Conservation (phyloP, 1,140 invertebrate genomes). For the Ladona fulva region DNA sequence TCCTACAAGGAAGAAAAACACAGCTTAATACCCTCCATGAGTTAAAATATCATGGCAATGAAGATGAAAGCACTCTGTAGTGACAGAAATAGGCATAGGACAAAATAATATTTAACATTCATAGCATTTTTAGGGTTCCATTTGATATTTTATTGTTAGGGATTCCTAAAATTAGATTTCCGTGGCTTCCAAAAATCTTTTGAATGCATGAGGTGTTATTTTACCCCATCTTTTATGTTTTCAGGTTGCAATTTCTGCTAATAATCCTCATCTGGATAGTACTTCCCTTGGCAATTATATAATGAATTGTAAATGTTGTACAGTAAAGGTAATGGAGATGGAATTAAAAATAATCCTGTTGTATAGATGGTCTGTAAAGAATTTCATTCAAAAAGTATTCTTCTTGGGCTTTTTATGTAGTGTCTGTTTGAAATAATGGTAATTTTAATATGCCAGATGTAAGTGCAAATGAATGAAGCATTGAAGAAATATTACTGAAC, state of each 20-base stretch:
- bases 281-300: background rate
- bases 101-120: background rate
- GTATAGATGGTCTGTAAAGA: slow-evolving; percentile 6
- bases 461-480: background rate
- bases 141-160: slow-evolving; percentile 3
- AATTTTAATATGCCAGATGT: background rate
- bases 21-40: too few relatives aligned
- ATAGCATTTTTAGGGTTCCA: background rate
- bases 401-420: slow-evolving; percentile 1
- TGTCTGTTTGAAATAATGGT: slow-evolving; percentile 4
- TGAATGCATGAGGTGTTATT: slow-evolving; percentile 2
- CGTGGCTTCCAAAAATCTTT: background rate
- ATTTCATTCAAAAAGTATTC: background rate
- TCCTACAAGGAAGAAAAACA: too few relatives aligned
- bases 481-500: background rate
- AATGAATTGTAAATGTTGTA: background rate
- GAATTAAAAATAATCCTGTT: background rate
- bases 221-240: background rate
- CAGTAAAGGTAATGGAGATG: background rate
- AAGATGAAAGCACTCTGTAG: too few relatives aligned
- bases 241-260: background rate
- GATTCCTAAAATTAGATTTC: background rate
- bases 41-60: too few relatives aligned
- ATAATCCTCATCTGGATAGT: background rate
- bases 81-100: too few relatives aligned